These are phyloP conservation scores for Philaenus spumarius DNA, from an alignment of 1,140 invertebrate species.

Conservation along the genomic window DNA sequence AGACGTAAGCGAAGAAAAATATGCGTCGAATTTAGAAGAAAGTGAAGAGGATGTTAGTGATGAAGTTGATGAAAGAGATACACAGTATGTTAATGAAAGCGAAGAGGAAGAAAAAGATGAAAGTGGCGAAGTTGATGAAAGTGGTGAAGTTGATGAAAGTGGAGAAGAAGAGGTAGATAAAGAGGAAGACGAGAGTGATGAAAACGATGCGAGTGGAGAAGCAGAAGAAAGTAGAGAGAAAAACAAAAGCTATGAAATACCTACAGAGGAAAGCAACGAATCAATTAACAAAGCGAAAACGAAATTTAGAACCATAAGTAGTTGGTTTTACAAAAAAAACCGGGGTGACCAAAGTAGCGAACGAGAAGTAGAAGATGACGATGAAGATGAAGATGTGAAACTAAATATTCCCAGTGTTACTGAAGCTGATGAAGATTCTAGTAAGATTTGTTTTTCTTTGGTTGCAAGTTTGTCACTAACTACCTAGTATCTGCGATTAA, in stretches of 20 bases:
- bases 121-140: conserved; percentile 33
- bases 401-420: too few relatives aligned
- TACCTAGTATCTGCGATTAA: too few relatives aligned
- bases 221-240: conserved; percentile 33
- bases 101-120: conserved; percentile 19
- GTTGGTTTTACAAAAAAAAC: too few relatives aligned
- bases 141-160: conserved; percentile 30
- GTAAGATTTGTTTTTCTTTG: too few relatives aligned
- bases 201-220: conserved; percentile 31
- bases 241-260: conserved; percentile 31
- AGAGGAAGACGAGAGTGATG: conserved; percentile 38
- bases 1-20: conserved; percentile 24
- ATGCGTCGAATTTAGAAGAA: background rate
- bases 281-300: too few relatives aligned
- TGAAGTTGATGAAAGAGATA: background rate
- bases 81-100: background rate
- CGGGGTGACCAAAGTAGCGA: too few relatives aligned
- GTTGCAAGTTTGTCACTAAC: too few relatives aligned
- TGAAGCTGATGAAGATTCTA: too few relatives aligned
- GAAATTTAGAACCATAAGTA: too few relatives aligned
- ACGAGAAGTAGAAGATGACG: too few relatives aligned
- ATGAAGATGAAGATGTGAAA: too few relatives aligned
- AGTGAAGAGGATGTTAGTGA: conserved; percentile 9
- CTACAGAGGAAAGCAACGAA: conserved; percentile 29
- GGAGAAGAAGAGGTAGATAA: conserved; percentile 33